A percentile compares a stretch with the other conserved stretches of the same genome.
These are phyloP conservation scores for Reticulitermes lucifugus DNA, from an alignment of 2,888 invertebrate species.

Conservation along the genomic window DNA sequence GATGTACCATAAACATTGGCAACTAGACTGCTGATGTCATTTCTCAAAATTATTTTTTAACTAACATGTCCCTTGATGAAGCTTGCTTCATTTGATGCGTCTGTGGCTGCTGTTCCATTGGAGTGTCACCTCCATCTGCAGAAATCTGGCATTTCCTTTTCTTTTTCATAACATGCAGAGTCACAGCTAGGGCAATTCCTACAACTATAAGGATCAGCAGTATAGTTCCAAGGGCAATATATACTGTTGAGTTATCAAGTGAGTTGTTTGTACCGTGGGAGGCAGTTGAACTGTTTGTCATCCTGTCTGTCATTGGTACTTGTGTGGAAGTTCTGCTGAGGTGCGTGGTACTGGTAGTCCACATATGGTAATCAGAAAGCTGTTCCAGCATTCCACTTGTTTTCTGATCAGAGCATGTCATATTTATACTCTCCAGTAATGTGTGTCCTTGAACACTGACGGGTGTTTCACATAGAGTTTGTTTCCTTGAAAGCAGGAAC, in stretches of 20 bases:
- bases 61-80: slow-evolving; percentile 10
- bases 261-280: no score
- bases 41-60: slow-evolving; percentile 12
- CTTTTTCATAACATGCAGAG: slow-evolving; percentile 28
- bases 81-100: slow-evolving; percentile 32
- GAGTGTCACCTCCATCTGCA: slow-evolving; percentile 24
- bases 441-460: neutral
- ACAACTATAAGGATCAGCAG: slow-evolving; percentile 35
- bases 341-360: no score
- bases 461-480: neutral
- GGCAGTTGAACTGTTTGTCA: no score
- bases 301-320: no score
- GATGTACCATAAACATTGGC: no score
- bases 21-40: no score
- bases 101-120: slow-evolving; percentile 16
- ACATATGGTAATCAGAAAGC: no score
- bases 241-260: slow-evolving; percentile 12
- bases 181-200: slow-evolving; percentile 32
- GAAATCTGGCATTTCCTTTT: slow-evolving; percentile 14
- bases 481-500: neutral
- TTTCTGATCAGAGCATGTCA: neutral
- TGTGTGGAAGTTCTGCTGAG: no score
- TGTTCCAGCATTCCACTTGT: neutral
- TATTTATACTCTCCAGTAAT: neutral
- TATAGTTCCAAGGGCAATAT: slow-evolving; percentile 41